phyloP scores from a whole-genome alignment of 2,888 invertebrate species.

The Eupsilia transversa region DNA sequence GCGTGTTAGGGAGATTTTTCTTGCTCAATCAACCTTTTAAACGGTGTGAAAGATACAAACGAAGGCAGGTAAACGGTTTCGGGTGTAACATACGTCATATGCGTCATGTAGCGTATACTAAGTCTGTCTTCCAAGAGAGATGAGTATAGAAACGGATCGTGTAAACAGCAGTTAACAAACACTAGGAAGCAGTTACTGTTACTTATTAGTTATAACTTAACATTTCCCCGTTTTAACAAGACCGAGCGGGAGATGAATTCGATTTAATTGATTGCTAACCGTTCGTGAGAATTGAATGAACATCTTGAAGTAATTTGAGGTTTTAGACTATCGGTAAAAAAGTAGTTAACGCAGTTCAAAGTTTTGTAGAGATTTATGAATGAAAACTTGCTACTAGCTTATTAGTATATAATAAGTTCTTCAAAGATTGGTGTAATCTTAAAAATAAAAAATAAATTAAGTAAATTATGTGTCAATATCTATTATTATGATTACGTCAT shows the following conservation, averaged over 20 bases:
- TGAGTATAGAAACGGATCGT: slow-evolving; percentile 32
- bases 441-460: no score
- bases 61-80: no score
- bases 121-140: slow-evolving; percentile 30
- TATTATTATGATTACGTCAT: no score
- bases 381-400: not conserved
- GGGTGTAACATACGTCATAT: slow-evolving; percentile 3
- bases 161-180: slow-evolving; percentile 48
- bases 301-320: slow-evolving; percentile 9
- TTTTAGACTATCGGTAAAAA: not conserved
- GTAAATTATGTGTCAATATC: no score
- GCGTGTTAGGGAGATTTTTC: not conserved
- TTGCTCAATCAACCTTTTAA: not conserved
- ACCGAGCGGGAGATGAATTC: slow-evolving; percentile 46
- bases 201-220: slow-evolving; percentile 56
- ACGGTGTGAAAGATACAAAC: not conserved
- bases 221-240: slow-evolving; percentile 48
- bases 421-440: no score
- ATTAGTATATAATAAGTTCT: no score
- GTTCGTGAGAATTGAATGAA: slow-evolving; percentile 21
- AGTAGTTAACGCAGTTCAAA: not conserved
- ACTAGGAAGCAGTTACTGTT: slow-evolving; percentile 29
- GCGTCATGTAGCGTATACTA: slow-evolving; percentile 35
- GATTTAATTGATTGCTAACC: slow-evolving; percentile 55
- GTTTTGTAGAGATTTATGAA: not conserved